Percentiles rank a stretch among this genome's conserved stretches.
Evolutionary conservation across 1,140 invertebrate genomes (phyloP).

Genomic region (Tetraneura akinire): DNA sequence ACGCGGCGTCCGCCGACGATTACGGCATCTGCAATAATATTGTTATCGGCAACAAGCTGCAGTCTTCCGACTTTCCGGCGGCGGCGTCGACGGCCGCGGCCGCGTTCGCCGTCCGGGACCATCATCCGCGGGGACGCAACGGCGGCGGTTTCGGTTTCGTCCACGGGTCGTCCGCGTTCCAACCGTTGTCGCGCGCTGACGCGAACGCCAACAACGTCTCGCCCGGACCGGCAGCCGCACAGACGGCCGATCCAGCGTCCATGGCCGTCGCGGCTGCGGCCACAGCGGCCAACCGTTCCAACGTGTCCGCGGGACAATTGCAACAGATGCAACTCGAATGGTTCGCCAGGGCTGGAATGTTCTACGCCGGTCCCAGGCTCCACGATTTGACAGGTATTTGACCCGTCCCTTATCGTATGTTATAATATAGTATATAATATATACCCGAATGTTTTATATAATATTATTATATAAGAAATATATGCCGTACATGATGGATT

Average conservation of each 20-base stretch:
- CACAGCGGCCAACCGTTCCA: conserved; percentile 7
- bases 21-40: too few species aligned
- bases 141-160: conserved; percentile 54
- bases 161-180: conserved; percentile 58
- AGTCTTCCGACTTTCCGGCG: conserved; percentile 16
- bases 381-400: conserved; percentile 66
- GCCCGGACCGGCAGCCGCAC: background rate
- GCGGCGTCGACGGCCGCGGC: background rate
- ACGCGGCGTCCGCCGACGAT: conserved; percentile 18
- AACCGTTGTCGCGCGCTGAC: conserved; percentile 54
- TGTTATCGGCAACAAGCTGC: too few species aligned
- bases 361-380: conserved; percentile 71
- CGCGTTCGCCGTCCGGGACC: conserved; percentile 4
- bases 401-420: too few species aligned
- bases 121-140: conserved; percentile 30
- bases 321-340: conserved; percentile 84
- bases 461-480: too few species aligned
- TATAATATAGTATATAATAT: too few species aligned
- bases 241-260: background rate
- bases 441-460: conserved; percentile 44
- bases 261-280: background rate
- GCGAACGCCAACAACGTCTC: conserved; percentile 49
- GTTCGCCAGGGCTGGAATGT: conserved; percentile 80
- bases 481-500: too few species aligned
- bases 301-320: conserved; percentile 61